Percentiles rank a stretch among this genome's conserved stretches.
phyloP scores from a whole-genome alignment of 2,888 invertebrate genomes.

The Trissoscelio sp. region DNA sequence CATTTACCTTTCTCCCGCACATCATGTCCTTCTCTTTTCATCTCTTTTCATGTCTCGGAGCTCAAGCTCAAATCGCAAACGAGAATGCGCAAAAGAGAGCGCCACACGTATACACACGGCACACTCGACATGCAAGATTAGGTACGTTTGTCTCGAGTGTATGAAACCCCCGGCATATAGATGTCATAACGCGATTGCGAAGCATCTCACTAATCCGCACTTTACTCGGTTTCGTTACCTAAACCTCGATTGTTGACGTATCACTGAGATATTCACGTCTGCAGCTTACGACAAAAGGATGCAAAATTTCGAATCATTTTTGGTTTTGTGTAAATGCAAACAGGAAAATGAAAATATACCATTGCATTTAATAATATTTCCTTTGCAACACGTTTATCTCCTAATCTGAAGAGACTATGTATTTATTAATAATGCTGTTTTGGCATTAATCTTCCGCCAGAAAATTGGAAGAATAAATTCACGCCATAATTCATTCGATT shows the following conservation, averaged over 20 bases:
- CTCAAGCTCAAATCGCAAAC: conserved; percentile 68
- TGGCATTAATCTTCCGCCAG: conserved; percentile 42
- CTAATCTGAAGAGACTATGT: conserved; percentile 11
- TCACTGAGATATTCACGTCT: conserved; percentile 55
- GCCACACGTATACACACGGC: conserved; percentile 45
- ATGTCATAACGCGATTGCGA: conserved; percentile 76
- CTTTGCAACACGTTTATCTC: conserved; percentile 1
- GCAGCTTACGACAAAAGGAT: conserved; percentile 44
- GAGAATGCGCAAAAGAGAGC: conserved; percentile 71
- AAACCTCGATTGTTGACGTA: conserved; percentile 69
- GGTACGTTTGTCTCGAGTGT: conserved; percentile 75
- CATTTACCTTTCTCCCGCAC: conserved; percentile 58
- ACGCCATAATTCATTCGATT: conserved; percentile 64
- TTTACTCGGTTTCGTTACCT: conserved; percentile 73
- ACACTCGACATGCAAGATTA: conserved; percentile 70
- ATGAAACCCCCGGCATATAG: conserved; percentile 72
- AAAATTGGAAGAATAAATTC: conserved; percentile 46
- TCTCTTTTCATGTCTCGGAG: conserved; percentile 64
- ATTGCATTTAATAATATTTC: conserved; percentile 13
- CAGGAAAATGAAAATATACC: conserved; percentile 24
- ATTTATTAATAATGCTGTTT: conserved; percentile 51
- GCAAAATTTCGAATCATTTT: conserved; percentile 30
- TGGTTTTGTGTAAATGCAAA: conserved; percentile 16
- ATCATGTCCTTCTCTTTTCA: conserved; percentile 53
- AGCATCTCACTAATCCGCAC: conserved; percentile 78